Evolutionary conservation across 1,140 invertebrate species (phyloP), one percentile per base, ranked within the genome.

Genomic region (Aphaenogaster floridana): DNA sequence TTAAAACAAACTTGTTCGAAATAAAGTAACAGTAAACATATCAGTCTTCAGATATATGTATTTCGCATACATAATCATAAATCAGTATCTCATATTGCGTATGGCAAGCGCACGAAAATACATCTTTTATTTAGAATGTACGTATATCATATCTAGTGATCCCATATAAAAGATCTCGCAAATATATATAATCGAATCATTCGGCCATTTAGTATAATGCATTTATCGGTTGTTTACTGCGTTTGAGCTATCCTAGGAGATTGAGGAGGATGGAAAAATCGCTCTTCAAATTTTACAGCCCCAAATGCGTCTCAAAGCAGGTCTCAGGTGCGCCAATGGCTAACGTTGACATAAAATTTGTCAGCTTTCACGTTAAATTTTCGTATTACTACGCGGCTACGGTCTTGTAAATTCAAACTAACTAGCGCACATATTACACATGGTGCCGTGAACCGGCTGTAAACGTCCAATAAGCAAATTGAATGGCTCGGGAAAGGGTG

Each of bases 311-410:
- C 74, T 74, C 48, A 21, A 74, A 80, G 52, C 63, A 69, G 61
- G 89, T 64, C 89, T 81, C 89, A 91, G 89, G 89, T 91, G 89
- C 76, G 45, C 39, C 89, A 54, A 80, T 59, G 50, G 80, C 50
- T 88, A 80, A 52, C 86, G 86, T 42, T 86, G 86, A 85, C 86
- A 78, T 87, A 84, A 74, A 61, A 90, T 90, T 90, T 85, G 86
- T 90, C 88, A 79, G 54, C 61, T 66, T 52, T 11, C 61, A 42
- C 74, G 54, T 84, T 74, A 69, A 90, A 71, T 77, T 89, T 84
- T 74, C 52, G 57, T 66, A 48, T 15, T 34, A 48, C 21, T 15
- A 52, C 48, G 11, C 39, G 42, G n/a, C 45, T 69, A 59, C 50
- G 77, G 59, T 81, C 64, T 21, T 81, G 77, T 86, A 86, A 86